phyloP scores from a whole-genome alignment of 2,888 invertebrate species.

The Eupithecia vulgata region DNA sequence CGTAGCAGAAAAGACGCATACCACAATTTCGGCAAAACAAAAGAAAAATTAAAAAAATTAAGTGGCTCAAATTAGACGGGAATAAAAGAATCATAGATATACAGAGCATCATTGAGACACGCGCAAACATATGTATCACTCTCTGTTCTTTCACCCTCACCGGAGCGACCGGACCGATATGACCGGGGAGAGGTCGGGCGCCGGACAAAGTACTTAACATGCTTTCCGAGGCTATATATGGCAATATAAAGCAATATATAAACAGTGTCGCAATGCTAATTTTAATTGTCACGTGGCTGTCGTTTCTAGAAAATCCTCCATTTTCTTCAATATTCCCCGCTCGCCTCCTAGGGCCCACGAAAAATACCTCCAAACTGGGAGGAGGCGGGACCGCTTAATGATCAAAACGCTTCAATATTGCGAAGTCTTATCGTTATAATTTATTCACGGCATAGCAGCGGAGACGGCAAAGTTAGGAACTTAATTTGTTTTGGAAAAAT shows the following conservation, averaged over 20 bases:
- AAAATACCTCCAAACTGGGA: conserved; percentile 67
- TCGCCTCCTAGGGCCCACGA: conserved; percentile 49
- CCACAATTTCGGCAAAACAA: too few relatives aligned
- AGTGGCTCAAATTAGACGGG: too few relatives aligned
- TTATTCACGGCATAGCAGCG: conserved; percentile 75
- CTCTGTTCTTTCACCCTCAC: background rate
- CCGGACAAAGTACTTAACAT: background rate
- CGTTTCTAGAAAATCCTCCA: background rate
- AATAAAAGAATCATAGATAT: background rate
- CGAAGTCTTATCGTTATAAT: conserved; percentile 80
- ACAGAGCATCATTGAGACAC: background rate
- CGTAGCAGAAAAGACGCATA: conserved; percentile 3
- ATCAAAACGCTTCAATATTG: conserved; percentile 81
- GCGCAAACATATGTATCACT: background rate
- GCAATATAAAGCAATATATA: too few relatives aligned
- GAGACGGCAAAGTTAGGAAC: conserved; percentile 42
- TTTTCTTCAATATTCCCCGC: background rate
- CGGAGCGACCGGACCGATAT: background rate
- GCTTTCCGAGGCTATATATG: too few relatives aligned
- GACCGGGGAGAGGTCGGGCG: background rate
- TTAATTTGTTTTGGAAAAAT: conserved; percentile 45
- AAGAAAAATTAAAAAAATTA: too few relatives aligned
- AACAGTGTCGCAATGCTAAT: background rate
- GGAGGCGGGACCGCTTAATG: conserved; percentile 64
- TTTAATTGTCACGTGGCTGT: background rate